A percentile compares a stretch with the other conserved stretches of the same genome.
These are phyloP conservation scores for Capromys pilorides DNA, from an alignment of 2,797 vertebrate genomes.

Conservation along the genomic window DNA sequence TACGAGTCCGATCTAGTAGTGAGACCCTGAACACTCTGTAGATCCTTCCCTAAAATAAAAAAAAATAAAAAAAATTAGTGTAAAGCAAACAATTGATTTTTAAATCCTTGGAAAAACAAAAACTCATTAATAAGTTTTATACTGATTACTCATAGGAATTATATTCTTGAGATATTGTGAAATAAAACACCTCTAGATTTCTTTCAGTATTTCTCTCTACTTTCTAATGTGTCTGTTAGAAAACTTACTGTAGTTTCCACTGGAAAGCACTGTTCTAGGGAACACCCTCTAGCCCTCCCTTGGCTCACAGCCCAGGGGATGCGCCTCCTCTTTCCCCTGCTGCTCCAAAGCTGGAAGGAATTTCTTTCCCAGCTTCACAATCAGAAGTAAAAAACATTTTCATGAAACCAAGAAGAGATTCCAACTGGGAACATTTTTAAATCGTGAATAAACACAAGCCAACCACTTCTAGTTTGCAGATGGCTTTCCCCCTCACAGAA, in stretches of 20 bases:
- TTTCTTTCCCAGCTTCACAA: slow-evolving; percentile 15
- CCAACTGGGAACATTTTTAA: no score
- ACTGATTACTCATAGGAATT: not conserved
- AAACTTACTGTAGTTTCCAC: slow-evolving; percentile 15
- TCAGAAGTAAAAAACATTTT: not conserved
- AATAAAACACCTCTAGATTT: not conserved
- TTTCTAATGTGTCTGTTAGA: not conserved
- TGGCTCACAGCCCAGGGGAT: not conserved
- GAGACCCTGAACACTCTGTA: no score
- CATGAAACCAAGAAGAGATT: no score
- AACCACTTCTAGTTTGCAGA: no score
- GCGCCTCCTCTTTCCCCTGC: not conserved
- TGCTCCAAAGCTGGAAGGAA: not conserved
- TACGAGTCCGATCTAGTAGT: no score
- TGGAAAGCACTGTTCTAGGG: not conserved
- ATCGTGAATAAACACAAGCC: no score
- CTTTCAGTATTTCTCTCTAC: not conserved
- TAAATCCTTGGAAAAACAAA: not conserved
- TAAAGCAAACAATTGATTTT: not conserved
- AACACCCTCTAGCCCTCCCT: not conserved
- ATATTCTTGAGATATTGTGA: not conserved
- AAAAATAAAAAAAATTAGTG: no score
- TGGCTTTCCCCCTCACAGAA: no score
- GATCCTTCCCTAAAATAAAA: no score
- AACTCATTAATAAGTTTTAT: not conserved